Evolutionary conservation across 2,888 invertebrate genomes (phyloP).

Genomic region (Spisula subtruncata): DNA sequence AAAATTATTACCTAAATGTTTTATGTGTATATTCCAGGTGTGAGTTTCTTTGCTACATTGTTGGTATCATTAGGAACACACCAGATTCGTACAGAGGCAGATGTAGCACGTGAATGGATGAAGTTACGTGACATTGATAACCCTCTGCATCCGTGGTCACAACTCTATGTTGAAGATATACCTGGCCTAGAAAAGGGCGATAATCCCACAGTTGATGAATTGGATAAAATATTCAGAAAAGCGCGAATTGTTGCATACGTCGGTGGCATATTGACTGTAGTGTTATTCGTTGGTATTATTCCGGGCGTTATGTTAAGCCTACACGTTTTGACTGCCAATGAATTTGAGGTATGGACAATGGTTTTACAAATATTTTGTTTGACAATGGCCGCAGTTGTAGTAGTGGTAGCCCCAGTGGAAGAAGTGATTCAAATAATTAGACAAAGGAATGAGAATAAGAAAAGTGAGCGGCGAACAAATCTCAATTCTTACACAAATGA

Average conservation of each 20-base stretch:
- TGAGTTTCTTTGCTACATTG: constrained; percentile 78
- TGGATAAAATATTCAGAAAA: constrained; percentile 76
- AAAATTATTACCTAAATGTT: too few species aligned
- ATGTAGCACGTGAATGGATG: constrained; percentile 76
- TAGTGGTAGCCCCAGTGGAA: constrained; percentile 78
- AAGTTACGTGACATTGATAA: constrained; percentile 82
- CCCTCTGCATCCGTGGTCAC: constrained; percentile 80
- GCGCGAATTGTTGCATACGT: constrained; percentile 79
- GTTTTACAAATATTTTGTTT: constrained; percentile 77
- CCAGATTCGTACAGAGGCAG: constrained; percentile 68
- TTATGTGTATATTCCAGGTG: constrained; percentile 20
- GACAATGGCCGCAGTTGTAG: constrained; percentile 76
- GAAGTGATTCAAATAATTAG: constrained; percentile 75
- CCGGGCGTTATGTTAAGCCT: constrained; percentile 79
- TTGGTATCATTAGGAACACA: constrained; percentile 81
- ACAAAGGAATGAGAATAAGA: constrained; percentile 66
- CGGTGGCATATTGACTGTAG: constrained; percentile 74
- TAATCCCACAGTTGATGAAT: constrained; percentile 71
- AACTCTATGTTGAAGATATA: constrained; percentile 78
- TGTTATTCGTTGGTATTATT: constrained; percentile 76
- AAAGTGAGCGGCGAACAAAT: constrained; percentile 27
- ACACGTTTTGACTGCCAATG: constrained; percentile 72
- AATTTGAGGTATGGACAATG: constrained; percentile 78
- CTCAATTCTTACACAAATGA: constrained; percentile 34
- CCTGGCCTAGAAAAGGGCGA: constrained; percentile 71